Evolutionary conservation across 2,888 invertebrate genomes (phyloP).

Genomic region (Spilarctia lutea): DNA sequence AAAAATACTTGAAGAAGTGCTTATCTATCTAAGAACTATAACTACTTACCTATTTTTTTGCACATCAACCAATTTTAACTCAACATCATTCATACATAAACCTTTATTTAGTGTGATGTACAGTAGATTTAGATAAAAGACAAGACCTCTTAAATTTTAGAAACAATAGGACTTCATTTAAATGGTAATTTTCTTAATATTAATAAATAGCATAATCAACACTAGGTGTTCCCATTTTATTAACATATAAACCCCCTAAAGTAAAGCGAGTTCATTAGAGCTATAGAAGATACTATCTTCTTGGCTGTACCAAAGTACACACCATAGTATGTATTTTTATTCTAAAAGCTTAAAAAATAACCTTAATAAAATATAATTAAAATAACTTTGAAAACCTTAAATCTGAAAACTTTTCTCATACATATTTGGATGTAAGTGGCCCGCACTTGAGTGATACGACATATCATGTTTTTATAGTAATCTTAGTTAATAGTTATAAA

Average conservation of each 20-base stretch:
- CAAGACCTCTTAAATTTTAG: not conserved
- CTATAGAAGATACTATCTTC: not conserved
- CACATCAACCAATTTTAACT: not conserved
- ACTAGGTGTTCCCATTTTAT: not conserved
- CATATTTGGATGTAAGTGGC: slow-evolving; percentile 6
- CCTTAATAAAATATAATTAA: slow-evolving; percentile 30
- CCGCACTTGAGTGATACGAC: slow-evolving; percentile 1
- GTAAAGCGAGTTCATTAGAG: not conserved
- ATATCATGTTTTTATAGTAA: slow-evolving; percentile 8
- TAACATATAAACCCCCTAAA: not conserved
- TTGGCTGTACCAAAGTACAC: not conserved
- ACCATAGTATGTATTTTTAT: not conserved
- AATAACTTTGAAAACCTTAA: slow-evolving; percentile 45
- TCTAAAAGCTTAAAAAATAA: slow-evolving; percentile 5
- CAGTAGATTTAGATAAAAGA: not conserved
- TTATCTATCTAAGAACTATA: not conserved
- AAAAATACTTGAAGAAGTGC: not conserved
- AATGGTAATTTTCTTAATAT: not conserved
- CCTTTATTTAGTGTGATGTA: slow-evolving; percentile 6
- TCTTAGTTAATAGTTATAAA: too few species aligned
- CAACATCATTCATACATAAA: not conserved
- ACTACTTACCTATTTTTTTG: not conserved
- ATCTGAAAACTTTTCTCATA: slow-evolving; percentile 15
- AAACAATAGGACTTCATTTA: not conserved
- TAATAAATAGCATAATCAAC: not conserved